Conservation (phyloP, 2,888 invertebrate species). For the Lissocephala sabroskyi region DNA sequence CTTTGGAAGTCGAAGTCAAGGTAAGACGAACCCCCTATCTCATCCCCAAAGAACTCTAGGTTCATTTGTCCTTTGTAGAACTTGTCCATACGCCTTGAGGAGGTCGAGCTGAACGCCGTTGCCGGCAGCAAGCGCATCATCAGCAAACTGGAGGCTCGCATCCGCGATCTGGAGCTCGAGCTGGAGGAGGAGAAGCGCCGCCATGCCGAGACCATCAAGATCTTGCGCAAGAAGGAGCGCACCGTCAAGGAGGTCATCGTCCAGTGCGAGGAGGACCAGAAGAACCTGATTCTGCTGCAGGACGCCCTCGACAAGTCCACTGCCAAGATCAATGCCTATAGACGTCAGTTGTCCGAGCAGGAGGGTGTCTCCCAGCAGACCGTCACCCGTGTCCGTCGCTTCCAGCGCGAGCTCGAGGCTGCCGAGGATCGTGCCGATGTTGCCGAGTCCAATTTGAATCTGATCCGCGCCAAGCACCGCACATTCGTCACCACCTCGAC, state of each 20-base stretch:
- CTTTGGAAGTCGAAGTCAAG: conserved; percentile 97
- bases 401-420: conserved; percentile 98
- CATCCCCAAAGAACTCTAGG: background rate
- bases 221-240: conserved; percentile 98
- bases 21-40: conserved; percentile 62
- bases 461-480: conserved; percentile 98
- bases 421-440: conserved; percentile 97
- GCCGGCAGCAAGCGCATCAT: conserved; percentile 97
- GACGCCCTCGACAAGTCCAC: conserved; percentile 89
- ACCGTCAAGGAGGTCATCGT: conserved; percentile 95
- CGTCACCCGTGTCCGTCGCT: conserved; percentile 95
- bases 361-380: conserved; percentile 94
- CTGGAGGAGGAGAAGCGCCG: conserved; percentile 97
- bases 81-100: conserved; percentile 92
- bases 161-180: conserved; percentile 95
- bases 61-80: conserved; percentile 74
- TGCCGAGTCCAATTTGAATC: conserved; percentile 93
- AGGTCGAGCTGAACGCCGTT: conserved; percentile 97
- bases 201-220: conserved; percentile 97
- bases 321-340: conserved; percentile 93
- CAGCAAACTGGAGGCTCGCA: conserved; percentile 96
- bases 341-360: conserved; percentile 95
- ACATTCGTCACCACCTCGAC: conserved; percentile 96
- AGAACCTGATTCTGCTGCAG: conserved; percentile 93
- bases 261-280: conserved; percentile 97